Evolutionary conservation across 2,888 invertebrate species (phyloP).

Genomic region (Rhodophaea formosa): DNA sequence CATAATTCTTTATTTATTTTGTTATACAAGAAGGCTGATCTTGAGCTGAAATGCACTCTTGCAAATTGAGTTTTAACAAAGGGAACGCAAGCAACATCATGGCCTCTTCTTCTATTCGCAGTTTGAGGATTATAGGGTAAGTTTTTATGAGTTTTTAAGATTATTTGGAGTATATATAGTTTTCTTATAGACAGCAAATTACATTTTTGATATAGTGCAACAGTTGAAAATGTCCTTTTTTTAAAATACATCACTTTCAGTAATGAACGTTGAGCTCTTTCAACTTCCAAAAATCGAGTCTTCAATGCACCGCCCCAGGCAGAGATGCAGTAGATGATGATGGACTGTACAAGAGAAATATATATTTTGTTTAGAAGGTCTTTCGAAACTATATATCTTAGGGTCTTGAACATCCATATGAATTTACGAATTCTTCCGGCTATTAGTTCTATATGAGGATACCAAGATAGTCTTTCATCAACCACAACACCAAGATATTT

Average conservation of each 20-base stretch:
- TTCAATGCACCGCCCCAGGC: not conserved
- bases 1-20: too few species aligned
- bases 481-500: not conserved
- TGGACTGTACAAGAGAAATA: not conserved
- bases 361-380: not conserved
- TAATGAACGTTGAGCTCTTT: not conserved
- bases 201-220: not conserved
- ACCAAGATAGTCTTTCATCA: not conserved
- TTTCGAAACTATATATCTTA: not conserved
- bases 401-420: not conserved
- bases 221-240: not conserved
- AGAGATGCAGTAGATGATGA: not conserved
- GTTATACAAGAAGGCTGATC: too few species aligned
- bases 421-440: not conserved
- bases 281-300: not conserved
- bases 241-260: not conserved
- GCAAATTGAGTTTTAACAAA: not conserved
- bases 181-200: not conserved
- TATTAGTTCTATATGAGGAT: not conserved
- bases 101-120: not conserved
- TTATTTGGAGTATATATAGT: not conserved
- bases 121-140: too few species aligned
- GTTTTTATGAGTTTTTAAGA: too few species aligned
- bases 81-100: not conserved
- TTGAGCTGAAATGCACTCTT: not conserved